phyloP scores from a whole-genome alignment of 2,113 vertebrate species.

The Oncorhynchus kisutch region DNA sequence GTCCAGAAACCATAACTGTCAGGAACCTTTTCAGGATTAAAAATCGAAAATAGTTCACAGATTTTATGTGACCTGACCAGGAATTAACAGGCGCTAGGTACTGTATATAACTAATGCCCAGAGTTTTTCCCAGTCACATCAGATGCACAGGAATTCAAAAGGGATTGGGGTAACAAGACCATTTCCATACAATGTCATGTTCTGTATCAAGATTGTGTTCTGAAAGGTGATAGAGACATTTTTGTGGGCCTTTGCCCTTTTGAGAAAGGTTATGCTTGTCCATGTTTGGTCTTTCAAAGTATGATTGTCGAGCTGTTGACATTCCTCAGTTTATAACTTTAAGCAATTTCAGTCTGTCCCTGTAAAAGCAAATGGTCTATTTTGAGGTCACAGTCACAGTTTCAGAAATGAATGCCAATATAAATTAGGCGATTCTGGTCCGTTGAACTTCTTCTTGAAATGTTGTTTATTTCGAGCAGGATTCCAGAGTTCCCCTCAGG shows the following conservation, averaged over 20 bases:
- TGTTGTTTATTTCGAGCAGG: conserved; percentile 28
- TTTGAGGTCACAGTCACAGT: conserved; percentile 11
- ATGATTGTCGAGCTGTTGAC: conserved; percentile 6
- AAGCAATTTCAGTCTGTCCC: conserved; percentile 26
- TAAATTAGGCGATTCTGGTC: conserved; percentile 11
- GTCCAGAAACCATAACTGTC: too few species aligned
- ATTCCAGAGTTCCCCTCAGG: conserved; percentile 37
- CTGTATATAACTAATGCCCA: too few species aligned
- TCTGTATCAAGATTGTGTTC: conserved; percentile 17
- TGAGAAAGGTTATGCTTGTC: conserved; percentile 2
- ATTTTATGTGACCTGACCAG: too few species aligned
- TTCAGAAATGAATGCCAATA: conserved; percentile 12
- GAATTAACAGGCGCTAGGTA: too few species aligned
- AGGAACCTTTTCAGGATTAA: too few species aligned
- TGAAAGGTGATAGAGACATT: conserved; percentile 31
- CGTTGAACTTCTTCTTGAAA: conserved; percentile 32
- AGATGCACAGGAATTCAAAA: too few species aligned
- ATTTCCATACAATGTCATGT: neutral
- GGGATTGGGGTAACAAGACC: too few species aligned
- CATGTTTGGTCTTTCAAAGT: neutral
- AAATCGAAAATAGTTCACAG: too few species aligned
- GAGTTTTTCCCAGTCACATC: too few species aligned
- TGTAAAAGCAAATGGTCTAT: conserved; percentile 6
- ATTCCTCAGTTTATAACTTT: conserved; percentile 9
- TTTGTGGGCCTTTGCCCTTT: conserved; percentile 8